These are phyloP conservation scores for Pollenia griseotomentosa DNA, from an alignment of 2,888 invertebrate species.

Conservation along the genomic window DNA sequence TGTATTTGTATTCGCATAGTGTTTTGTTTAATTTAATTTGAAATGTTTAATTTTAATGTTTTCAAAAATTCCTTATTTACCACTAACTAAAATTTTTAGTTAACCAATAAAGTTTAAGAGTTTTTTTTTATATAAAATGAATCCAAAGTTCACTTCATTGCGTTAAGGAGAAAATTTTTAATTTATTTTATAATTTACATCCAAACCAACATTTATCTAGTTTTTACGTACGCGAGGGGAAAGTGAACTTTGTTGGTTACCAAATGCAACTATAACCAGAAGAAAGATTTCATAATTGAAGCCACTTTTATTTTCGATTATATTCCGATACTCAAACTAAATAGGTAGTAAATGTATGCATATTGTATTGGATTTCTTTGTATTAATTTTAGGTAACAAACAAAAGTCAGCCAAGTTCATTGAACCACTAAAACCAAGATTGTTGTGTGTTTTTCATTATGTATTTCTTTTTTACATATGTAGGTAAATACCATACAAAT, in stretches of 20 bases:
- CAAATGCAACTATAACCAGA: not conserved
- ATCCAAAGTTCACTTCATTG: not conserved
- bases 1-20: not conserved
- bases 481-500: too few species aligned
- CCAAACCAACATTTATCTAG: not conserved
- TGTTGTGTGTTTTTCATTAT: not conserved
- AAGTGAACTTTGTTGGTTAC: slow-evolving; percentile 4
- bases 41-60: slow-evolving; percentile 39
- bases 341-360: slow-evolving; percentile 6
- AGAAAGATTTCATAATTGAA: not conserved
- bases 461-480: not conserved
- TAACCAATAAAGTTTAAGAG: slow-evolving; percentile 59
- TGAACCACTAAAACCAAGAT: not conserved
- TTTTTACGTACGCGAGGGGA: not conserved
- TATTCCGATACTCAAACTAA: not conserved
- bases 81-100: slow-evolving; percentile 28
- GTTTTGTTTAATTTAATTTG: slow-evolving; percentile 29
- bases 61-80: slow-evolving; percentile 29
- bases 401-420: not conserved
- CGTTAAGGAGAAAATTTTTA: not conserved
- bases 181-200: not conserved
- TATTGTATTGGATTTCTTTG: not conserved
- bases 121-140: slow-evolving; percentile 46
- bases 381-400: not conserved
- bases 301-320: not conserved